phyloP scores from a whole-genome alignment of 2,113 vertebrate genomes.

The Notothenia coriiceps region DNA sequence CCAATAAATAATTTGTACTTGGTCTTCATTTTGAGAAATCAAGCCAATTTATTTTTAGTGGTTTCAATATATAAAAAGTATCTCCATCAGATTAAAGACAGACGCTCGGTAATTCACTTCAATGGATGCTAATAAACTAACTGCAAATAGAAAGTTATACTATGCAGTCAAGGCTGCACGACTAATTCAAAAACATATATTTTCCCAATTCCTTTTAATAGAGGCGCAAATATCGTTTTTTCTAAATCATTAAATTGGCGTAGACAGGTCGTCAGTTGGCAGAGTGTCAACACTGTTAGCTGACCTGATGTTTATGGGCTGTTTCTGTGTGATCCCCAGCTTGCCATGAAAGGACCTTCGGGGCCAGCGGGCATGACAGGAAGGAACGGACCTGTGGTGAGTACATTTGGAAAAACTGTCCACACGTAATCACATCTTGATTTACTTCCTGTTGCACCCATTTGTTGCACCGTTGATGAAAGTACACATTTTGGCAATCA shows the following conservation, averaged over 20 bases:
- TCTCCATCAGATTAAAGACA: neutral
- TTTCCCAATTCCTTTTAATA: neutral
- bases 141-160: neutral
- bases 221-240: neutral
- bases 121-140: neutral
- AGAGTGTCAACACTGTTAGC: neutral
- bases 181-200: neutral
- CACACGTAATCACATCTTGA: neutral
- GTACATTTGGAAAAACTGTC: constrained; percentile 62
- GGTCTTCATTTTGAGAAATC: neutral
- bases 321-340: constrained; percentile 82
- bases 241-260: neutral
- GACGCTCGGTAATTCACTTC: neutral
- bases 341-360: constrained; percentile 93
- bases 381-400: constrained; percentile 95
- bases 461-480: constrained; percentile 44
- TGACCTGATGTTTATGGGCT: constrained; percentile 38
- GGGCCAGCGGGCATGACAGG: constrained; percentile 94
- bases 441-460: constrained; percentile 1
- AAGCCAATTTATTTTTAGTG: neutral
- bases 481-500: constrained; percentile 28
- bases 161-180: neutral
- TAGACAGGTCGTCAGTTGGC: neutral
- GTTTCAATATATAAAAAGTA: neutral
- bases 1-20: neutral